These are phyloP conservation scores for Stenoptilia bipunctidactyla DNA, from an alignment of 2,888 invertebrate genomes.

Conservation along the genomic window DNA sequence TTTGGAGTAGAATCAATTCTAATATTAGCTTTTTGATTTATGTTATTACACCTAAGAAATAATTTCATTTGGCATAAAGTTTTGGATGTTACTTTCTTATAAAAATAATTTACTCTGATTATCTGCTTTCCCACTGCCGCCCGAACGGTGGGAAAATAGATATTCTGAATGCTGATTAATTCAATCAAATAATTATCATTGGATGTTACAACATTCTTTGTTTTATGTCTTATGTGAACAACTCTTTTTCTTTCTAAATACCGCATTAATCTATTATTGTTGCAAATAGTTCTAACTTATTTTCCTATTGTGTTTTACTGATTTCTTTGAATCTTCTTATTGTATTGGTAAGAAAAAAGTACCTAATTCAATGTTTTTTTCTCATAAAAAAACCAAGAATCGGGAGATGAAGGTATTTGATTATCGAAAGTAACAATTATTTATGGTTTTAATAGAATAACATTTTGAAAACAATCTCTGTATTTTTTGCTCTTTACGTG, in stretches of 20 bases:
- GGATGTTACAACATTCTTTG: constrained; percentile 9
- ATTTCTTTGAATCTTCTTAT: constrained; percentile 25
- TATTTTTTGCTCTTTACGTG: too few relatives aligned
- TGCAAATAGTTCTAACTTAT: neutral
- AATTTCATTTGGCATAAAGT: constrained; percentile 22
- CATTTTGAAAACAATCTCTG: too few relatives aligned
- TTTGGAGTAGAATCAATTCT: neutral
- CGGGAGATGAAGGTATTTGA: constrained; percentile 23
- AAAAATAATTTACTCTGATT: constrained; percentile 5
- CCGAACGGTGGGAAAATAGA: constrained; percentile 37
- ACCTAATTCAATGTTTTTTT: constrained; percentile 58
- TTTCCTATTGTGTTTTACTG: constrained; percentile 5
- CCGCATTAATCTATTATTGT: constrained; percentile 2
- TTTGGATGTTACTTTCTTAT: constrained; percentile 16
- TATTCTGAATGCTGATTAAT: constrained; percentile 1
- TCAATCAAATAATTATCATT: constrained; percentile 9
- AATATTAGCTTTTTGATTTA: constrained; percentile 2
- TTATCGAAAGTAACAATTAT: too few relatives aligned
- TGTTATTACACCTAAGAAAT: constrained; percentile 14
- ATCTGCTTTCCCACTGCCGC: constrained; percentile 27
- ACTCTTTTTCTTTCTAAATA: constrained; percentile 2
- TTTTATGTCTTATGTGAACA: constrained; percentile 2
- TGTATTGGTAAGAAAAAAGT: constrained; percentile 22
- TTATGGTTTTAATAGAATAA: too few relatives aligned
- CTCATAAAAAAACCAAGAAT: constrained; percentile 52